Conservation (phyloP, 2,113 vertebrate species). For the Corapipo altera region DNA sequence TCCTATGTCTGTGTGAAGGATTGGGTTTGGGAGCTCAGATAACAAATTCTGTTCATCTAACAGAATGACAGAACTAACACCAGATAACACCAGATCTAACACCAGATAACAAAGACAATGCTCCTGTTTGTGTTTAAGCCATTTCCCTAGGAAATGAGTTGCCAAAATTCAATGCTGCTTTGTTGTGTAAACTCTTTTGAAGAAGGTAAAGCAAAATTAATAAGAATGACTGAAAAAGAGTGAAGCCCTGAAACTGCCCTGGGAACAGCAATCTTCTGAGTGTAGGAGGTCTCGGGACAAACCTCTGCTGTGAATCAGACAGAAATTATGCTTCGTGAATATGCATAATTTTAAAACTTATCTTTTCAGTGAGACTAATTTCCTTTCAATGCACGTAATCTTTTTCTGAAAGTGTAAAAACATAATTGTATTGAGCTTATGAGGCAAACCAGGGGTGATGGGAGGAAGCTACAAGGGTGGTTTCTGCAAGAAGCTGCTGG, state of each 20-base stretch:
- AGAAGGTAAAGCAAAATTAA: not conserved
- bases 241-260: rapidly evolving
- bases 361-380: not conserved
- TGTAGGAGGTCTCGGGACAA: not conserved
- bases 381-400: not conserved
- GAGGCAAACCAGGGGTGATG: not conserved
- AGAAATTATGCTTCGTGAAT: not conserved
- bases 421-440: not conserved
- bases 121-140: not conserved
- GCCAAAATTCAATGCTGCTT: not conserved
- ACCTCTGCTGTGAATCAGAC: not conserved
- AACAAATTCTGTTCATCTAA: not conserved
- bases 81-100: too few relatives aligned
- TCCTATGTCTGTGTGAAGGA: not conserved
- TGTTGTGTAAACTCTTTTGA: not conserved
- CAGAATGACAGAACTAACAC: too few relatives aligned
- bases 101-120: not conserved
- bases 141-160: not conserved
- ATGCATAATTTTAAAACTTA: not conserved
- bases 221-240: not conserved
- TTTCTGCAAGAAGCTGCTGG: not conserved
- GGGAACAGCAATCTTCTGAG: not conserved
- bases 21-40: not conserved
- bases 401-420: not conserved
- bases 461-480: not conserved